A percentile compares a stretch with the other conserved stretches of the same genome.
phyloP scores from a whole-genome alignment of 2,888 invertebrate species.

The Amitus sp. region DNA sequence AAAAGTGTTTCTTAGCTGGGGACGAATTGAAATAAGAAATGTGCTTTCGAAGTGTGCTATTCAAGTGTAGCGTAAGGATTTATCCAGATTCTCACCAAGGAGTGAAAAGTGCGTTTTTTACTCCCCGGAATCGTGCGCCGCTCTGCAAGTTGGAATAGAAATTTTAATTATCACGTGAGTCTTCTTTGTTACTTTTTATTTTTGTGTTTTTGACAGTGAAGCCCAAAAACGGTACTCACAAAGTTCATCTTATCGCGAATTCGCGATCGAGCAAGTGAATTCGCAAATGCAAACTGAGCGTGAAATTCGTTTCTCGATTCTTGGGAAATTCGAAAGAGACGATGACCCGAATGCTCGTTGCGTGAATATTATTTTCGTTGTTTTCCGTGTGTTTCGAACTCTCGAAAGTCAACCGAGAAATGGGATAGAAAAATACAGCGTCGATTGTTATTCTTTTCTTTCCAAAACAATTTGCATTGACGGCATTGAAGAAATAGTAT shows the following conservation, averaged over 20 bases:
- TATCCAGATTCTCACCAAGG: constrained; percentile 7
- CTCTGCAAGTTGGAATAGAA: background rate
- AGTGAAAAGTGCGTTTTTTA: constrained; percentile 27
- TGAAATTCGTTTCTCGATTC: background rate
- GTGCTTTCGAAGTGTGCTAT: constrained; percentile 32
- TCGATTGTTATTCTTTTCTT: background rate
- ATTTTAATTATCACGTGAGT: background rate
- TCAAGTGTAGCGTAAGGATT: constrained; percentile 36
- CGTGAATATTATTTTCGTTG: background rate
- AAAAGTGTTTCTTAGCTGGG: constrained; percentile 10
- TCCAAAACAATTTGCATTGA: no score
- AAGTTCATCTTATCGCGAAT: no score
- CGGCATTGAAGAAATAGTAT: no score
- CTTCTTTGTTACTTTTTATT: no score
- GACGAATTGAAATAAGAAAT: constrained; percentile 17
- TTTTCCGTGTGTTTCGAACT: background rate
- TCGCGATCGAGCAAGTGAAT: no score
- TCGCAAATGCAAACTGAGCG: background rate
- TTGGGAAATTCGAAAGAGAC: background rate
- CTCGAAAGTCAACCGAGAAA: background rate
- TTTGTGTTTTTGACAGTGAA: no score
- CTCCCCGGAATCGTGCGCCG: constrained; percentile 5
- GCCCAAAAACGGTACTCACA: no score
- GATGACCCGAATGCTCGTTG: background rate
- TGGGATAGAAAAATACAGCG: background rate